These are phyloP conservation scores for Gymnobelideus leadbeateri DNA, from an alignment of 2,113 vertebrate genomes.

Conservation along the genomic window DNA sequence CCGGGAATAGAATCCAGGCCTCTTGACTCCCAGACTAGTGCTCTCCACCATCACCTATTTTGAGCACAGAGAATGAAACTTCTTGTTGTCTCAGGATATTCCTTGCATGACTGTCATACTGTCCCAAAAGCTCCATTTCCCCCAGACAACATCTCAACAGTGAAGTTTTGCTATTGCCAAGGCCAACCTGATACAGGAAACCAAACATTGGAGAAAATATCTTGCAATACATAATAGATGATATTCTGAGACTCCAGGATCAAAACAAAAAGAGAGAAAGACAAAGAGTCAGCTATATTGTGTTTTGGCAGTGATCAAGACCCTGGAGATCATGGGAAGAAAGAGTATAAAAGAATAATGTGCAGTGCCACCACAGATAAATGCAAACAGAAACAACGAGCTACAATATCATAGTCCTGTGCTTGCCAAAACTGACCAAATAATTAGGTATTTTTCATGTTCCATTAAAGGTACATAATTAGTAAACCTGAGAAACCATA, in stretches of 20 bases:
- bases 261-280: background rate
- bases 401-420: slow-evolving; percentile 50
- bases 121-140: background rate
- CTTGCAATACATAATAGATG: slow-evolving; percentile 61
- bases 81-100: slow-evolving; percentile 47
- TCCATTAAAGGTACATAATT: slow-evolving; percentile 53
- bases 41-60: background rate
- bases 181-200: slow-evolving; percentile 32
- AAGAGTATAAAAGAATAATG: slow-evolving; percentile 73
- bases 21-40: background rate
- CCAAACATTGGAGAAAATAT: slow-evolving; percentile 51
- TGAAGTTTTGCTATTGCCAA: slow-evolving; percentile 26
- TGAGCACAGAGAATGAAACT: slow-evolving; percentile 23
- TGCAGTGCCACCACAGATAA: slow-evolving; percentile 56
- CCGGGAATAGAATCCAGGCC: background rate
- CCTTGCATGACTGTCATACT: background rate
- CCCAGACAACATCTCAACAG: background rate
- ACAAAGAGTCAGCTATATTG: slow-evolving; percentile 40
- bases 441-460: slow-evolving; percentile 58
- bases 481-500: slow-evolving; percentile 47
- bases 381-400: slow-evolving; percentile 69
- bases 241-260: slow-evolving; percentile 67
- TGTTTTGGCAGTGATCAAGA: slow-evolving; percentile 69
- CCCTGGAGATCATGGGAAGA: slow-evolving; percentile 57
- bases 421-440: slow-evolving; percentile 52